Conservation (phyloP, 2,797 vertebrate species). For the Anniella stebbinsi region DNA sequence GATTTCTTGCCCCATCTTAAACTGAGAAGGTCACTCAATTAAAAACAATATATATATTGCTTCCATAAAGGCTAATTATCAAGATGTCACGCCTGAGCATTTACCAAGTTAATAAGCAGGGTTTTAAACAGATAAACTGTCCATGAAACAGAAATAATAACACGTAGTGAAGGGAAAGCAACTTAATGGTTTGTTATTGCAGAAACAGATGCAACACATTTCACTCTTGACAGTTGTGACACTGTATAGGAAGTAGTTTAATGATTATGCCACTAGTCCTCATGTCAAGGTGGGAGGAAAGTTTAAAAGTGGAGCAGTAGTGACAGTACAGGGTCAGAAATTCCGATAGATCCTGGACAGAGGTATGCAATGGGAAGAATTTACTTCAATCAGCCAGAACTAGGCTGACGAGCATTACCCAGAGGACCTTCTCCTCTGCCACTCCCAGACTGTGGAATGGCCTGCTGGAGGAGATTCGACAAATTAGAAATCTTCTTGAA, state of each 20-base stretch:
- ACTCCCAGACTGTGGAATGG: no score
- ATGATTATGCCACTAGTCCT: neutral
- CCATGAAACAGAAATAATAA: neutral
- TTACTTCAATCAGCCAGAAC: no score
- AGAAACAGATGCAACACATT: neutral
- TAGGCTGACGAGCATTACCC: no score
- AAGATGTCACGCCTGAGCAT: neutral
- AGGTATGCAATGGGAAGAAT: neutral
- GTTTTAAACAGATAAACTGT: neutral
- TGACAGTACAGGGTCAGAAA: neutral
- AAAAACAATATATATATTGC: no score
- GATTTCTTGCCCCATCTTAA: neutral
- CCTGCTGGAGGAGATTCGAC: no score
- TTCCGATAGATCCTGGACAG: neutral
- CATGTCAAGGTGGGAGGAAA: neutral
- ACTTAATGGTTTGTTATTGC: neutral
- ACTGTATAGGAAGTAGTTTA: neutral
- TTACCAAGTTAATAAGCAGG: constrained; percentile 3
- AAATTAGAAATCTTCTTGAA: no score
- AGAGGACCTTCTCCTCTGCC: no score
- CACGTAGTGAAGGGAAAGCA: neutral
- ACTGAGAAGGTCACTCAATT: neutral
- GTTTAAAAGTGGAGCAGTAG: neutral
- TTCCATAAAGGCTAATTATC: neutral
- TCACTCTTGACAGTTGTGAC: no score